Evolutionary conservation across 2,888 invertebrate species (phyloP), one percentile per base, ranked within the genome.

Genomic region (Cyrtodaria siliqua): DNA sequence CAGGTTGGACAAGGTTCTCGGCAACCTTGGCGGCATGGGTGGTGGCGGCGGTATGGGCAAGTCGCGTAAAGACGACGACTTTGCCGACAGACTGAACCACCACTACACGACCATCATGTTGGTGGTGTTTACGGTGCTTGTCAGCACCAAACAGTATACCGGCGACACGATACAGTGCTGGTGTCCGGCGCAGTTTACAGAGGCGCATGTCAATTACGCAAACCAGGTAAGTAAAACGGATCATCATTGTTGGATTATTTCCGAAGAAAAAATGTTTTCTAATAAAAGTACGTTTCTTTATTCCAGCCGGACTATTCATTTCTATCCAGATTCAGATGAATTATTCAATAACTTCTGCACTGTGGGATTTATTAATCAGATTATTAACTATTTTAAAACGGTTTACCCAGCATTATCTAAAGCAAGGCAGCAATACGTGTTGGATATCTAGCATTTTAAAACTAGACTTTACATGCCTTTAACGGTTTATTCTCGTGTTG

Each of bases 81-180:
- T 84, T 60, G 76, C 79, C 16, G 86, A 86, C 61, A 69, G 84
- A 49, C 73, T 86, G 18, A 86, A 81, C 47, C 86, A 86, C 56
- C 82, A 84, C 49, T 86, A 84, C 53, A 83, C 86, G 2, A 81
- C 84, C 9, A 80, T 86, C 16, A 64, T 86, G 9, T 68, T 86
- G 9, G 70, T 86, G 2, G 73, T 86, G 50, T 86, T 86, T 53
- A 84, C 86, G 12, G 79, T 86, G 9, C 66, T 86, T 9, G 83
- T 86, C 20, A 84, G 84, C 53, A 86, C 86, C 1, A 82, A 83
- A 23, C 86, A 87, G 61, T 87, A 87, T 56, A 86, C 87, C 0
- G 88, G 87, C 0, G 82, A 87, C 52, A 85, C 87, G 0, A 90
- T 90, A 67, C 78, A 87, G 53, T 90, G 90, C 68, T 89, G 89